Base-by-base conservation (phyloP, 2,888 invertebrate genomes). In the Parnassius smintheus region DNA sequence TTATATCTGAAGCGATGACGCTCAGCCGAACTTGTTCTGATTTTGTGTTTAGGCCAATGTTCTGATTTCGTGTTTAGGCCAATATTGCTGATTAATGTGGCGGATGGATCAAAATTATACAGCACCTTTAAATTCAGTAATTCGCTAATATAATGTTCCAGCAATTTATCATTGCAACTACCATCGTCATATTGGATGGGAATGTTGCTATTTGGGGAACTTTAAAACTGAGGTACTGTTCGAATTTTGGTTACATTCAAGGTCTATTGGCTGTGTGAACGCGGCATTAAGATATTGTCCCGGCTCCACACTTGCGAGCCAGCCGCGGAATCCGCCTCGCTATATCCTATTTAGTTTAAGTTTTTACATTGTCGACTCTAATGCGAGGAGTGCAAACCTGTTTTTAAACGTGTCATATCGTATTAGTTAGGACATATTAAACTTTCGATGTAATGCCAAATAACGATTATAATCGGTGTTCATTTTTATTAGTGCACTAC, bases 401-500 rank as follows among this genome's bases (percentile, higher is more conserved):
- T n/a, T 12, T 44, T 52, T 46, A 35, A 67, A 70, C 72, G 85
- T 84, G 83, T 84, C 82, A 83, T 85, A 83, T 81, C 75, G 76
- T 80, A 74, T 75, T 77, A 76, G 78, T 70, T 74, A 73, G 69
- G 65, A 57, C 46, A 64, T 66, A 68, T 71, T 68, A 71, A 66
- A 65, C 57, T 66, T 68, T 35, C 70, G 67, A 72, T 70, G 55
- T 72, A 68, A 76, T 75, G 78, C 80, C 77, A 77, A 79, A 76
- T 75, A 72, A 67, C 64, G 48, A 48, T 53, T 63, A 63, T 50
- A 67, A 68, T 65, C 61, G 63, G 67, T 69, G 62, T 63, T 59
- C 58, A 60, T 62, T 56, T 65, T 52, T 56, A 49, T 57, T 59
- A 48, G 55, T 61, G 52, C 64, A 51, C 45, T 46, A 41, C n/a